A percentile compares a stretch with the other conserved stretches of the same genome.
These are phyloP conservation scores for Mobula hypostoma DNA, from an alignment of 2,113 vertebrate species.

Conservation along the genomic window DNA sequence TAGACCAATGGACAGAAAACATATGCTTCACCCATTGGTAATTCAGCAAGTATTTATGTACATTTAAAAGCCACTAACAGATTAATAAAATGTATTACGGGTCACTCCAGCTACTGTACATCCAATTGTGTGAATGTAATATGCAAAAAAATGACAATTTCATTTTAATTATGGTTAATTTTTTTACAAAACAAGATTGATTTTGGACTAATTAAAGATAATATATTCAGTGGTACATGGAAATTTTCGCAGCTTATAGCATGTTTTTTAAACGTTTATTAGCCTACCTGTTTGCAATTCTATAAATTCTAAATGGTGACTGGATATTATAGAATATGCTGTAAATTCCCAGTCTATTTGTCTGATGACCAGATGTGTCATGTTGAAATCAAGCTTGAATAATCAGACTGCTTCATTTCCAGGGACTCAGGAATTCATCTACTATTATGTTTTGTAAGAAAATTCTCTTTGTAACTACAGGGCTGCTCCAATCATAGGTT, in stretches of 20 bases:
- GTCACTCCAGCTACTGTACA: not conserved
- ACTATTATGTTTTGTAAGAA: not conserved
- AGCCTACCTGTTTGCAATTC: not conserved
- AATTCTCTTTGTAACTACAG: conserved; percentile 45
- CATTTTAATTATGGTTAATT: not conserved
- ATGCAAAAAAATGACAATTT: not conserved
- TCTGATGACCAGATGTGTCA: not conserved
- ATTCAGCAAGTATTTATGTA: not conserved
- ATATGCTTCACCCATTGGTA: too few species aligned
- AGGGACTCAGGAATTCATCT: not conserved
- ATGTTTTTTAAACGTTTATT: not conserved
- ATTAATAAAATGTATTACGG: not conserved
- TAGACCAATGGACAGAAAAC: too few species aligned
- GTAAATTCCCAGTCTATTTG: not conserved
- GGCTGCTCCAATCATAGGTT: conserved; percentile 71
- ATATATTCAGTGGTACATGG: too few species aligned
- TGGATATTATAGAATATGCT: not conserved
- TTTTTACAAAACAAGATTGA: not conserved
- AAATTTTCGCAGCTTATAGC: too few species aligned
- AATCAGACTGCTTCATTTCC: not conserved
- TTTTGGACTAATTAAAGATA: too few species aligned
- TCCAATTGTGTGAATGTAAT: not conserved
- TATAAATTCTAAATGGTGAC: not conserved
- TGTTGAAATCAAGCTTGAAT: not conserved
- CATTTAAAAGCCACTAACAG: not conserved